A percentile compares a stretch with the other conserved stretches of the same genome.
These are phyloP conservation scores for Cercopithecus mona DNA, from an alignment of 2,113 vertebrate species.

Conservation along the genomic window DNA sequence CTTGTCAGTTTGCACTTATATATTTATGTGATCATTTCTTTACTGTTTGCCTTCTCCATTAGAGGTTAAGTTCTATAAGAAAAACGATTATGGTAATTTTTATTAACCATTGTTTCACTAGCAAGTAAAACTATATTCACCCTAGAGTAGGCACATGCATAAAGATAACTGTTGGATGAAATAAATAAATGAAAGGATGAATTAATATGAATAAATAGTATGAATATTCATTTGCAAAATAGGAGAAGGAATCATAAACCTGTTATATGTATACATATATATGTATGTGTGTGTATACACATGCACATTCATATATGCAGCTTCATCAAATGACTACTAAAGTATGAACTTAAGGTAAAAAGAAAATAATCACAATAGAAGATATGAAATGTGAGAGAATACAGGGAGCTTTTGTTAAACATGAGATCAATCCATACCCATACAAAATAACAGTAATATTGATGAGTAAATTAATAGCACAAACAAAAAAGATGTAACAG, in stretches of 20 bases:
- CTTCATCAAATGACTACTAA: not conserved
- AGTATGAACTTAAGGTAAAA: not conserved
- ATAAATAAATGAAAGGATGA: not conserved
- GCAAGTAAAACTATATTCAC: not conserved
- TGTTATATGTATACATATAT: not conserved
- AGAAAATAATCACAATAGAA: conserved; percentile 7
- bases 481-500: not conserved
- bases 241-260: not conserved
- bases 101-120: not conserved
- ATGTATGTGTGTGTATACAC: not conserved
- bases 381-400: not conserved
- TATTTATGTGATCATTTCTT: not conserved
- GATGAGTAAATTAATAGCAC: not conserved
- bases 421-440: not conserved
- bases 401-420: not conserved
- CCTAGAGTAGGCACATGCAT: not conserved
- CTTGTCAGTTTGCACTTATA: not conserved
- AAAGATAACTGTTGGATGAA: not conserved
- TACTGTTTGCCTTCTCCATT: not conserved
- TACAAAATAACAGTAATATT: not conserved
- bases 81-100: not conserved
- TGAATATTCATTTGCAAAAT: not conserved
- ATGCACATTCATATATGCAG: not conserved
- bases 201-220: not conserved
- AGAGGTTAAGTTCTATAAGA: not conserved